phyloP scores from a whole-genome alignment of 2,113 vertebrate species.

The Furnarius figulus region DNA sequence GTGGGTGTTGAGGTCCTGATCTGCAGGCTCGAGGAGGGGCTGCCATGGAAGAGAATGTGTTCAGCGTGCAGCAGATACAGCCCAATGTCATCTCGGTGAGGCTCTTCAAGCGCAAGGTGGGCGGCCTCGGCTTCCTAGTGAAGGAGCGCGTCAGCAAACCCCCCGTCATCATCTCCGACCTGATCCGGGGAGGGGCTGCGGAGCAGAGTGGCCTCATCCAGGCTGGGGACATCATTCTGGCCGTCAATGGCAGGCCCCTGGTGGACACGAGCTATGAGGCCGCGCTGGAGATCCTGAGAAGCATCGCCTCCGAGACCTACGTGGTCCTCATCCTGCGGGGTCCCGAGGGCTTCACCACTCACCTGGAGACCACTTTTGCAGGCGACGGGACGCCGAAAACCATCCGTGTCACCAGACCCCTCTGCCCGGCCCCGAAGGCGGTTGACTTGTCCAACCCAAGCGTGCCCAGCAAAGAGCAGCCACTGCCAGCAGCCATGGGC shows the following conservation, averaged over 20 bases:
- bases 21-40: neutral
- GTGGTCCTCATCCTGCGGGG: slow-evolving; percentile 95
- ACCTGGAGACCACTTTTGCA: slow-evolving; percentile 92
- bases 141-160: slow-evolving; percentile 94
- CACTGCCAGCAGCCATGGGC: slow-evolving; percentile 63
- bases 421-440: slow-evolving; percentile 68
- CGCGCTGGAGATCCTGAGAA: slow-evolving; percentile 90
- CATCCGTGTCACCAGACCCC: slow-evolving; percentile 87
- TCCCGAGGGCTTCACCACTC: slow-evolving; percentile 94
- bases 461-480: slow-evolving; percentile 78
- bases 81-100: slow-evolving; percentile 97
- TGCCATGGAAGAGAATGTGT: slow-evolving; percentile 88
- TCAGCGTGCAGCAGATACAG: slow-evolving; percentile 93
- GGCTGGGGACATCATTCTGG: slow-evolving; percentile 93
- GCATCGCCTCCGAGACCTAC: slow-evolving; percentile 88
- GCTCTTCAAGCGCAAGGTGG: slow-evolving; percentile 93
- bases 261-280: slow-evolving; percentile 92
- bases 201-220: slow-evolving; percentile 97
- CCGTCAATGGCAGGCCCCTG: slow-evolving; percentile 91
- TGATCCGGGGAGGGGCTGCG: slow-evolving; percentile 91
- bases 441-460: slow-evolving; percentile 80
- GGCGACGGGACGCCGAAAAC: slow-evolving; percentile 92
- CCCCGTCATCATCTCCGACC: slow-evolving; percentile 91
- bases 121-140: slow-evolving; percentile 94
- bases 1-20: neutral